Evolutionary conservation across 2,888 invertebrate genomes (phyloP), one percentile per base, ranked within the genome.

Genomic region (Lathronympha strigana): DNA sequence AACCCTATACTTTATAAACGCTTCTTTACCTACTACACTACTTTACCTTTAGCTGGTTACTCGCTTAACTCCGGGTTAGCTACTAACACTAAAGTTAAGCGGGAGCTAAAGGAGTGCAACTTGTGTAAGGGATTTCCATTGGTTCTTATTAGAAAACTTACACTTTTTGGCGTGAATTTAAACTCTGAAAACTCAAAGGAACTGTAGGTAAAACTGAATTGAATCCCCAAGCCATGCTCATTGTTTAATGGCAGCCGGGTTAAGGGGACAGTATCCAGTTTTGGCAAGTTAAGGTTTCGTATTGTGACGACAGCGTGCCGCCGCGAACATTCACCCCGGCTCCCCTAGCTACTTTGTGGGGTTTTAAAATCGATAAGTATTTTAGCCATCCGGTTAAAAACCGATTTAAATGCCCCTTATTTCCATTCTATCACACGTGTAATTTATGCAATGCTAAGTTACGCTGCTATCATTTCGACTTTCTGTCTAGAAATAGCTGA

Each of bases 361-460:
- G 87, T 83, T 89, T 85, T 79, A 83, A 88, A 90, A 90, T 90
- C 89, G 77, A 90, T 90, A 86, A 54, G 54, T 66, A 53, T 53
- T 60, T 66, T 45, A 49, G 54, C 50, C 36, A 54, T 60, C 60
- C 54, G 47, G 66, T 60, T 61, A 66, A 66, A 60, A 53, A n/a
- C n/a, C 31, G 11, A 25, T 33, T 11, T 11, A 25, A 11, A 36
- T 17, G 33, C 15, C 36, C 36, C 36, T 36, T 33, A 23, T n/a
- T 36, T 36, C 33, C 31, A 17, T 31, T 31, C 5, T 50, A n/a
- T n/a, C n/a, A n/a, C n/a, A n/a, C n/a, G n/a, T n/a, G n/a, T n/a
- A n/a, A n/a, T n/a, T n/a, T n/a, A n/a, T n/a, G n/a, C n/a, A n/a
- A n/a, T n/a, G n/a, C n/a, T n/a, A n/a, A n/a, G n/a, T n/a, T n/a